Evolutionary conservation across 2,113 vertebrate species (phyloP), one percentile per base, ranked within the genome.

Genomic region (Centropristis striata): DNA sequence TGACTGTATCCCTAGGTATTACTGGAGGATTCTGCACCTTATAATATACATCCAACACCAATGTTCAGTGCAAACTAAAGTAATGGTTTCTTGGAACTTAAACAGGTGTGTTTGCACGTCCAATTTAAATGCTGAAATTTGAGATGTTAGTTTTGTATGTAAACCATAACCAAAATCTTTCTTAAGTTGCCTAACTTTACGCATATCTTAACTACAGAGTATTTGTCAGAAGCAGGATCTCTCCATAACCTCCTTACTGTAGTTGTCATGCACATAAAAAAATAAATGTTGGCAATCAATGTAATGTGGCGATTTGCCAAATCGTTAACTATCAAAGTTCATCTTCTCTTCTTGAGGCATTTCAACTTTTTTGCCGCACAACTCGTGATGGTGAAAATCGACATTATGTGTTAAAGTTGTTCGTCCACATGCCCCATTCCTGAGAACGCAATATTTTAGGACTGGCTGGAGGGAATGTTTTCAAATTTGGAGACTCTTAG

Each of bases 11-110:
- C 5, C 4, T 6, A 12, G 23, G 59, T 25, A 44, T 44, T 42
- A 63, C 25, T 44, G 21, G 23, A 44, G 42, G 66, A 8, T n/a
- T 47, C 44, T 64, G 42, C 54, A 47, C 53, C 42, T 71, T 42
- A 59, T 15, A 27, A 28, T 53, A 41, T n/a, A 63, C 7, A 61
- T 41, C 58, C 58, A 49, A 8, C 4, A 42, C 42, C 55, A 41
- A 39, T 7, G n/a, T 25, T 18, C 36, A 55, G 37, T 28, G 37
- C 21, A 16, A 70, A 9, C 6, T 1, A 42, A 55, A 70, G 51
- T 57, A n/a, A 44, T 21, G 25, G 54, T 57, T 27, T 32, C 27
- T 8, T 11, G 32, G 18, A 50, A 15, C n/a, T 25, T 27, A n/a
- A n/a, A n/a, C n/a, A n/a, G 5, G 36, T 23, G 36, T 41, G 14